These are phyloP conservation scores for Muschampia plurimacula DNA, from an alignment of 2,888 invertebrate species.

Conservation along the genomic window DNA sequence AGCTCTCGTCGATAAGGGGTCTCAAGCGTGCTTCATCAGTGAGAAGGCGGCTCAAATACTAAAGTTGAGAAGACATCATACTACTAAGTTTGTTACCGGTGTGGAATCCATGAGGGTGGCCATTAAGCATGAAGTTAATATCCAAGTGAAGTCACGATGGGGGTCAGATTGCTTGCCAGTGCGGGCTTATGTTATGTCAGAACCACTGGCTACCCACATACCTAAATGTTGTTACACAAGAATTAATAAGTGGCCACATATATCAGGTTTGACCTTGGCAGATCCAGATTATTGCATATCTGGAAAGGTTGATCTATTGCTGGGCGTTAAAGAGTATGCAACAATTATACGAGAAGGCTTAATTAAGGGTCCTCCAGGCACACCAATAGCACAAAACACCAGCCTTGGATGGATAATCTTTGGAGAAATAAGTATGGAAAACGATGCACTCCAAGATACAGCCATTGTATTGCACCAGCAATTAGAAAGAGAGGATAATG, in stretches of 20 bases:
- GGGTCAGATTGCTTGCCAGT: slow-evolving; percentile 17
- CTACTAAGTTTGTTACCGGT: neutral
- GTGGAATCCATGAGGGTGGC: slow-evolving; percentile 6
- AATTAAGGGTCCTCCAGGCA: slow-evolving; percentile 15
- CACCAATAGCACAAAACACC: slow-evolving; percentile 10
- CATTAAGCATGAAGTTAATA: slow-evolving; percentile 6
- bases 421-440: neutral
- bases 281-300: slow-evolving; percentile 1
- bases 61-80: slow-evolving; percentile 31
- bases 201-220: slow-evolving; percentile 5
- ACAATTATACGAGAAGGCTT: slow-evolving; percentile 8
- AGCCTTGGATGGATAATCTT: slow-evolving; percentile 16
- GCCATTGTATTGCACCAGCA: slow-evolving; percentile 8
- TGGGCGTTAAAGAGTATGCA: neutral
- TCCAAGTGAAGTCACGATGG: slow-evolving; percentile 15
- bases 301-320: neutral
- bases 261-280: neutral
- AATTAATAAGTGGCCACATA: neutral
- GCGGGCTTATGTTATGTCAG: slow-evolving; percentile 14
- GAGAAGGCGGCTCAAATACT: slow-evolving; percentile 44
- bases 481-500: neutral
- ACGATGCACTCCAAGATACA: neutral
- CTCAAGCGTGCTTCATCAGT: slow-evolving; percentile 28
- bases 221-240: neutral
- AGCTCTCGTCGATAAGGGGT: slow-evolving; percentile 25